Conservation (phyloP, 2,113 vertebrate species). For the Mystacornis crossleyi region DNA sequence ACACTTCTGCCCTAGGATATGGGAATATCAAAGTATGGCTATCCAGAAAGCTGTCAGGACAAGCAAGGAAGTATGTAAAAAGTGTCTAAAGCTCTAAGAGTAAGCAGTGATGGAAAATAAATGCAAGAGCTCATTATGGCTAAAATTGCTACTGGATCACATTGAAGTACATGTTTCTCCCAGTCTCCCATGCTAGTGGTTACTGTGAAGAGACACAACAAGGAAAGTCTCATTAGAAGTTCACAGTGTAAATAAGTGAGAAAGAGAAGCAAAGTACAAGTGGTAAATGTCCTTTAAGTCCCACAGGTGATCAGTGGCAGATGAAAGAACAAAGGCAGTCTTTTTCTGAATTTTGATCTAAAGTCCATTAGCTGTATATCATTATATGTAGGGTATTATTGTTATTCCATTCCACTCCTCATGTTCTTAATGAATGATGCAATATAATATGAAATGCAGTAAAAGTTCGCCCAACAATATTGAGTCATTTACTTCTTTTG, state of each 20-base stretch:
- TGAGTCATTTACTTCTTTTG: neutral
- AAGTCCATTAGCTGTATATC: neutral
- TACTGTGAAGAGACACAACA: neutral
- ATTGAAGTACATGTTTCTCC: neutral
- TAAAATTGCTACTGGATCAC: neutral
- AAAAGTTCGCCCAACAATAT: neutral
- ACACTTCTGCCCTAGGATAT: neutral
- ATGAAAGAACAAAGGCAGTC: neutral
- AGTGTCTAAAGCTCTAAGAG: neutral
- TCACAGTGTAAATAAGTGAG: neutral
- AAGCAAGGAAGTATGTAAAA: fast-evolving
- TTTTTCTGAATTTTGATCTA: neutral
- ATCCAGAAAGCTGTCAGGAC: neutral
- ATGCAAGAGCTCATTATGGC: neutral
- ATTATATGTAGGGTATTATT: neutral
- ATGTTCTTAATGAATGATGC: neutral
- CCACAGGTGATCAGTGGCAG: neutral
- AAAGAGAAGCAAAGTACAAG: neutral
- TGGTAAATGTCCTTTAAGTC: neutral
- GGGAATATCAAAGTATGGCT: neutral
- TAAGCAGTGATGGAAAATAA: neutral
- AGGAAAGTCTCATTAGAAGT: neutral
- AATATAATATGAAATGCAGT: neutral
- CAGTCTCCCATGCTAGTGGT: neutral
- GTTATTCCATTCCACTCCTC: neutral